phyloP scores from a whole-genome alignment of 2,888 invertebrate species.

The Epistrophella euchroma region DNA sequence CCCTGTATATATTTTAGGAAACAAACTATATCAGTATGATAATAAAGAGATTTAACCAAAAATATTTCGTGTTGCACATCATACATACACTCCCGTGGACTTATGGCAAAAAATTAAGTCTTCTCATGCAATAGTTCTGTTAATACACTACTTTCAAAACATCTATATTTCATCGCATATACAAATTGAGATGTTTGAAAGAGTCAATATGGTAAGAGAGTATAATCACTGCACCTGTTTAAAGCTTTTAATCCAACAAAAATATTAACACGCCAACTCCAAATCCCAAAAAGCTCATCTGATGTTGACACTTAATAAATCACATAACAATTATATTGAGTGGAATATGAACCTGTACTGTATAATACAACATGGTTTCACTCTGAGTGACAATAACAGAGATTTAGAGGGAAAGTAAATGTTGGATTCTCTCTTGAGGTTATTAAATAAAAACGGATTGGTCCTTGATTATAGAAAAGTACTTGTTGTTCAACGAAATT shows the following conservation, averaged over 20 bases:
- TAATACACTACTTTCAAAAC: no score
- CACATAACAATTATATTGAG: slow-evolving; percentile 15
- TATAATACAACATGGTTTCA: not conserved
- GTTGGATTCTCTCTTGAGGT: slow-evolving; percentile 28
- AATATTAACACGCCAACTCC: slow-evolving; percentile 22
- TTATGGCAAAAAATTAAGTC: no score
- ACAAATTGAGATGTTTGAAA: not conserved
- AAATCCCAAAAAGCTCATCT: slow-evolving; percentile 21
- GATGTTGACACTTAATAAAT: slow-evolving; percentile 6
- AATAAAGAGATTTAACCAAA: no score
- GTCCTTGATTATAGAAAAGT: slow-evolving; percentile 17
- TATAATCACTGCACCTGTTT: slow-evolving; percentile 19
- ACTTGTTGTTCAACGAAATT: slow-evolving; percentile 24
- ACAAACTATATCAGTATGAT: no score
- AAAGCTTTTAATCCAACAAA: slow-evolving; percentile 29
- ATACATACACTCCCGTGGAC: no score
- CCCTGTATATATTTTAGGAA: no score
- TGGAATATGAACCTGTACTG: not conserved
- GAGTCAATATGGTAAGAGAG: not conserved
- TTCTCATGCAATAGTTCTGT: no score
- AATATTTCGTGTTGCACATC: no score
- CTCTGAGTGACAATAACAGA: not conserved
- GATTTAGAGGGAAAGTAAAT: slow-evolving; percentile 13
- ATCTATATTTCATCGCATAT: no score
- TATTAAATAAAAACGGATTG: slow-evolving; percentile 30